Base-by-base conservation (phyloP, 2,797 vertebrate genomes). In the Poeciliopsis turneri region DNA sequence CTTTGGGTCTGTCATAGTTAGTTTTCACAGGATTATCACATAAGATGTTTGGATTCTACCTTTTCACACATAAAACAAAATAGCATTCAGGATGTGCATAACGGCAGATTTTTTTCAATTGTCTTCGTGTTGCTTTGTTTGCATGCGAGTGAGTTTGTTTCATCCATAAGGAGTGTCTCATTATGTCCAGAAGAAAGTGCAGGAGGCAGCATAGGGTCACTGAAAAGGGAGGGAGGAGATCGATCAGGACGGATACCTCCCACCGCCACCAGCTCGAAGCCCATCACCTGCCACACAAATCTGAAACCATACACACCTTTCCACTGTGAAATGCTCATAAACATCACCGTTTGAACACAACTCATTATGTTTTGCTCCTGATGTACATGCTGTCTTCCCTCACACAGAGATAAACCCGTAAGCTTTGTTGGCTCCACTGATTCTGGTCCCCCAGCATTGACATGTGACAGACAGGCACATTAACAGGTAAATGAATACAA, bases 401-500 rank as follows among this genome's bases (percentile, higher is more conserved):
- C 28, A 36, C 28, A 51, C 68, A 51, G 16, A 55, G 11, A 36
- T 25, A 23, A 53, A 49, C 39, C 46, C 16, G 39, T 28, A 57
- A 23, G 68, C 0, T 53, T 77, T 80, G 84, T 68, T 30, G 64
- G 30, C 36, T 72, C 76, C 88, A 57, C 79, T 72, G 23, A 82
- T 80, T 72, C 78, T 81, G 74, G 78, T 82, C 81, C 68, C 84
- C 89, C 83, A 51, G 81, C 83, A 82, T 70, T 89, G 92, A 92
- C 89, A 87, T 69, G 79, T 93, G 91, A 92, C 75, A 84, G 91
- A 92, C 90, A 92, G 84, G 80, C 86, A n/a, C 88, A 92, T 92
- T 92, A 92, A 92, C 90, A 90, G 90, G 89, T 90, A 90, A 91
- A 93, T 93, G 91, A 91, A 93, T 90, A 93, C 90, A 91, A 92